phyloP scores from a whole-genome alignment of 1,140 invertebrate species.

The Diprion similis region DNA sequence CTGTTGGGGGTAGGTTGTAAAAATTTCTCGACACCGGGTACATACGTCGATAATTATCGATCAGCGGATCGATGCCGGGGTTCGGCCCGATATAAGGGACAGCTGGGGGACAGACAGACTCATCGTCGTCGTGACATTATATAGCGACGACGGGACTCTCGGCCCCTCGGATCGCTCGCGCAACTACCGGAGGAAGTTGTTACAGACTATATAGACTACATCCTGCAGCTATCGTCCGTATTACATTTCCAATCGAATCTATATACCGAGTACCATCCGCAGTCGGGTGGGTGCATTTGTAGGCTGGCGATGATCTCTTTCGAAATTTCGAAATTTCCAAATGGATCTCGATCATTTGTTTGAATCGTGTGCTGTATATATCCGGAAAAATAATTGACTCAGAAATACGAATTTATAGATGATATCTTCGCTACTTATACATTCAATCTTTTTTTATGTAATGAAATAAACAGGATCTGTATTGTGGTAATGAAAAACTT shows the following conservation, averaged over 20 bases:
- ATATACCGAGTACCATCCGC: neutral
- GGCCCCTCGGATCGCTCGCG: slow-evolving; percentile 23
- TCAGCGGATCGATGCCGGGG: slow-evolving; percentile 33
- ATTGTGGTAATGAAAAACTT: no score
- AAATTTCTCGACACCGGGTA: slow-evolving; percentile 22
- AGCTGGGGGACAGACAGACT: slow-evolving; percentile 15
- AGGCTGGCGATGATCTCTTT: no score
- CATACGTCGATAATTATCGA: slow-evolving; percentile 31
- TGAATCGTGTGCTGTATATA: no score
- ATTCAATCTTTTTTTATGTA: no score
- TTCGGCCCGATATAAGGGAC: neutral
- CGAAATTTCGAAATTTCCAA: no score
- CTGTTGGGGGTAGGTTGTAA: slow-evolving; percentile 15
- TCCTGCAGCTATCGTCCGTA: slow-evolving; percentile 25
- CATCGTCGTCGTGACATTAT: slow-evolving; percentile 24
- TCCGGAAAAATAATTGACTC: no score
- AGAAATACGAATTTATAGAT: no score
- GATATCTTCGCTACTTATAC: no score
- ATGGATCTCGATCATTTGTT: no score
- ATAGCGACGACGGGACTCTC: slow-evolving; percentile 2
- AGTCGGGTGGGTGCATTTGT: neutral
- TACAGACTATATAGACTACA: slow-evolving; percentile 33
- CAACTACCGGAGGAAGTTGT: slow-evolving; percentile 29
- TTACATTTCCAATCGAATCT: neutral
- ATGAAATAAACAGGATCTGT: no score